phyloP scores from a whole-genome alignment of 2,113 vertebrate genomes.

The Oostethus manadensis region DNA sequence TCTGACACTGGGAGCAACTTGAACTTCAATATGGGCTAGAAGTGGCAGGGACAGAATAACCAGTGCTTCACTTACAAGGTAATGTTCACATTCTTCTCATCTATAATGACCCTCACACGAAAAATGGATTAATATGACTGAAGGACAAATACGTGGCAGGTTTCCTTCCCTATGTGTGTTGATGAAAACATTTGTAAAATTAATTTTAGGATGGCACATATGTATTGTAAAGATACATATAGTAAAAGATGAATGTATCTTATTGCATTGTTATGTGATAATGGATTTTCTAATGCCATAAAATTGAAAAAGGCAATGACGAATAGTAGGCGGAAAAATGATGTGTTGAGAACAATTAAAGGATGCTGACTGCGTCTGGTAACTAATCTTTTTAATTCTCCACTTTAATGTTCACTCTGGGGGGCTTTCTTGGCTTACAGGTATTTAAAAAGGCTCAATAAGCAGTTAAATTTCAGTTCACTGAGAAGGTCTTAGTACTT shows the following conservation, averaged over 20 bases:
- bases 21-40: not conserved
- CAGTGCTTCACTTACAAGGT: not conserved
- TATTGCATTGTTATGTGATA: no score
- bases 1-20: not conserved
- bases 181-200: no score
- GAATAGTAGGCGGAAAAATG: no score
- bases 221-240: no score
- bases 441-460: constrained; percentile 17
- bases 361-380: not conserved
- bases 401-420: constrained; percentile 8
- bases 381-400: constrained; percentile 3
- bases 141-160: no score
- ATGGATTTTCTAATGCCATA: no score
- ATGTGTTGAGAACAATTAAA: no score
- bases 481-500: constrained; percentile 6
- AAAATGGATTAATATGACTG: no score
- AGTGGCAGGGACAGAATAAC: not conserved
- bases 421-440: constrained; percentile 15
- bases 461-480: constrained; percentile 15
- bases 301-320: no score
- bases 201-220: no score
- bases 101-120: not conserved
- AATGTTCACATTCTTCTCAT: not conserved
- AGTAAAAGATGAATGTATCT: no score
- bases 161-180: no score